A percentile compares a stretch with the other conserved stretches of the same genome.
Conservation (phyloP, 2,888 invertebrate genomes). For the Drosophila diplacantha region DNA sequence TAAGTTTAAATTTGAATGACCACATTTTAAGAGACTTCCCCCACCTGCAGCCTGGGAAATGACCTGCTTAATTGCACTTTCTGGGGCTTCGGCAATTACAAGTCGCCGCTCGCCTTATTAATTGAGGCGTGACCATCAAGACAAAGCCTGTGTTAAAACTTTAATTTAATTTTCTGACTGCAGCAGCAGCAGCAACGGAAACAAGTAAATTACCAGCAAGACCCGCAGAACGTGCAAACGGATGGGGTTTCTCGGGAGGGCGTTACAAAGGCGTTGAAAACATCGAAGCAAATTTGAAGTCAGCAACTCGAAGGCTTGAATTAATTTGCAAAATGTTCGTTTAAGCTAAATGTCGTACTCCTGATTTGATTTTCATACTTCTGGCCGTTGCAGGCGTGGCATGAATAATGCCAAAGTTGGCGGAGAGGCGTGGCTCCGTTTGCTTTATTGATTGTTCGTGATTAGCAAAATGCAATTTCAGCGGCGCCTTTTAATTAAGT, state of each 20-base stretch:
- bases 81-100: conserved; percentile 34
- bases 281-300: conserved; percentile 22
- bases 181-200: conserved; percentile 15
- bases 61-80: conserved; percentile 1
- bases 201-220: conserved; percentile 35
- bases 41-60: conserved; percentile 21
- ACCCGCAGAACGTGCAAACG: conserved; percentile 11
- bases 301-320: conserved; percentile 44
- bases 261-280: conserved; percentile 41
- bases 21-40: neutral
- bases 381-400: conserved; percentile 41
- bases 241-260: conserved; percentile 4
- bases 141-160: conserved; percentile 34
- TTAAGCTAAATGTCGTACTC: conserved; percentile 22
- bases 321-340: conserved; percentile 47
- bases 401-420: conserved; percentile 52
- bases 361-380: conserved; percentile 31
- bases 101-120: conserved; percentile 11
- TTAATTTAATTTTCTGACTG: conserved; percentile 31
- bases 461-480: conserved; percentile 45
- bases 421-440: conserved; percentile 34
- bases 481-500: conserved; percentile 66
- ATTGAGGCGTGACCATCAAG: conserved; percentile 31
- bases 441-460: conserved; percentile 47
- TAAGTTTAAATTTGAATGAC: neutral